Evolutionary conservation across 1,140 invertebrate genomes (phyloP), one percentile per base, ranked within the genome.

Genomic region (Ceratosolen fusciceps): DNA sequence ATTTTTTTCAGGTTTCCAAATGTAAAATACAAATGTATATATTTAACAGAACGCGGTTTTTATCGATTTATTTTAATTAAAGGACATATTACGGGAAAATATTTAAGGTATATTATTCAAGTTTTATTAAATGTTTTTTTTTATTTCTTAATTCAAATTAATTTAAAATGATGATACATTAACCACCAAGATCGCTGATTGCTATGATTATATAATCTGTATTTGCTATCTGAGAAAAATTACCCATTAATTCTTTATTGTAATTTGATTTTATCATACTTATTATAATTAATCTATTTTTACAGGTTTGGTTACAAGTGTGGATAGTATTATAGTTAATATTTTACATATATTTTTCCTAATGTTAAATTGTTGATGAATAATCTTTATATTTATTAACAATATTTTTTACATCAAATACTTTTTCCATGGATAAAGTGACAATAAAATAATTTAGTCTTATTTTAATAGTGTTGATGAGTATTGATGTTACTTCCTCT

Each of bases 161-260:
- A 21, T 72, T 21, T 31, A 29, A 31, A 16, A 74, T 81, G 71
- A 83, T 76, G 79, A 75, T 24, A 21, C 72, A 39, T 21, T 49
- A 70, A 72, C 77, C 80, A 82, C 72, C 71, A 78, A 83, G 77
- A 83, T 81, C 54, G 68, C 37, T 74, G 81, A 83, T 3, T 77
- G 79, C 67, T 39, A 70, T 74, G 80, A 81, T 81, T 83, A 79
- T 73, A 54, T 54, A 21, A 54, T 74, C 29, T 49, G 70, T 81
- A 83, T 82, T 82, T 82, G 81, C 77, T 82, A 81, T 74, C 67
- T 78, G 77, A 78, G 9, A 9, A 34, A 56, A 24, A 60, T 29
- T 60, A 29, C 31, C 8, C 2, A 29, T 60, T 24, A 24, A 24
- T 56, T n/a, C 43, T n/a, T n/a, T n/a, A n/a, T n/a, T n/a, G n/a